Percentiles rank a stretch among this genome's conserved stretches.
These are phyloP conservation scores for Baronia brevicornis DNA, from an alignment of 2,888 invertebrate genomes.

Conservation along the genomic window DNA sequence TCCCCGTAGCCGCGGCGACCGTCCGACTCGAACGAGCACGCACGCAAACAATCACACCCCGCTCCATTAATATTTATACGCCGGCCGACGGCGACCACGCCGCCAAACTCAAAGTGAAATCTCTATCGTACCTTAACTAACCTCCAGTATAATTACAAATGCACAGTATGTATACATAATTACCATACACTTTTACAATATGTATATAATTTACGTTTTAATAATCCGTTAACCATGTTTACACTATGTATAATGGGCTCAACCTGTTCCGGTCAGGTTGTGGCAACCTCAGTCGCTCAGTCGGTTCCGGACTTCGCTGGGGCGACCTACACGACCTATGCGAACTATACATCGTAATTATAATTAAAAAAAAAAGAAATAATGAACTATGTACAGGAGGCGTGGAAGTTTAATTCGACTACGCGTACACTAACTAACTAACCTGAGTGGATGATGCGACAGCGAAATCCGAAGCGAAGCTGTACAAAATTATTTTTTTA, in stretches of 20 bases:
- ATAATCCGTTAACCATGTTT: slow-evolving; percentile 36
- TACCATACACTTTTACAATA: slow-evolving; percentile 65
- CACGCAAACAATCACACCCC: slow-evolving; percentile 21
- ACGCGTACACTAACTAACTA: slow-evolving; percentile 41
- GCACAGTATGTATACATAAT: slow-evolving; percentile 63
- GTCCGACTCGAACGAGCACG: slow-evolving; percentile 16
- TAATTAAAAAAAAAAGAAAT: slow-evolving; percentile 14
- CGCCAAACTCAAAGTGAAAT: slow-evolving; percentile 53
- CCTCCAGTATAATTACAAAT: slow-evolving; percentile 69
- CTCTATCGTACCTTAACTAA: slow-evolving; percentile 63
- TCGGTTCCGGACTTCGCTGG: too few species aligned
- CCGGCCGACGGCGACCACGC: slow-evolving; percentile 32
- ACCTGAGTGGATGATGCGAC: slow-evolving; percentile 29
- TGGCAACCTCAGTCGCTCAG: too few species aligned
- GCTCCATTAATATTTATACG: slow-evolving; percentile 27
- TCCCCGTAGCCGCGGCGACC: slow-evolving; percentile 11
- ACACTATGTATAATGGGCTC: slow-evolving; percentile 32
- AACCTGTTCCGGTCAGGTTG: slow-evolving; percentile 5
- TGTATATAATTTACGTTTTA: slow-evolving; percentile 46
- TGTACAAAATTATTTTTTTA: slow-evolving; percentile 27
- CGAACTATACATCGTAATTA: too few species aligned
- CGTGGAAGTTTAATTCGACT: slow-evolving; percentile 35
- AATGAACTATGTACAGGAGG: slow-evolving; percentile 28
- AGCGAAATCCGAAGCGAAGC: slow-evolving; percentile 39
- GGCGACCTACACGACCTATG: too few species aligned